These are phyloP conservation scores for Dexiosoma caninum DNA, from an alignment of 2,888 invertebrate species.

Conservation along the genomic window DNA sequence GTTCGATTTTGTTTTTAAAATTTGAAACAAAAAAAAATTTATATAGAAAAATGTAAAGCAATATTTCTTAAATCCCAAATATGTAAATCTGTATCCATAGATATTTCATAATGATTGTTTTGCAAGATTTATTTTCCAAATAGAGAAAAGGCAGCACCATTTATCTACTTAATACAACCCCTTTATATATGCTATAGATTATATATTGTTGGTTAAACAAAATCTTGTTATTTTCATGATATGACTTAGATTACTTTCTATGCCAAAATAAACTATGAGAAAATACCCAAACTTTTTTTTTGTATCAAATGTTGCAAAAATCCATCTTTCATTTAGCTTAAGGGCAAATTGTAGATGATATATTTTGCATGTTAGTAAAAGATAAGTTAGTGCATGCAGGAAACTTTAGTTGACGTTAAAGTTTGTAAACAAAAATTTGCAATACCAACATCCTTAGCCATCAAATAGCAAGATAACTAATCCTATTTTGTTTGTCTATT, in stretches of 20 bases:
- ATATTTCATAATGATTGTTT: too few relatives aligned
- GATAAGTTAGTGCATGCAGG: conserved; percentile 15
- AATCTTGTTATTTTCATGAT: conserved; percentile 44
- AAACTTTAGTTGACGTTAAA: conserved; percentile 60
- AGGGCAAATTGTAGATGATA: conserved; percentile 56
- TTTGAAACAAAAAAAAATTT: background rate
- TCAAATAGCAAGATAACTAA: conserved; percentile 41
- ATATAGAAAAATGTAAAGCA: background rate
- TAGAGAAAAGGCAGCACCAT: background rate
- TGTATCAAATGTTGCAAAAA: conserved; percentile 45
- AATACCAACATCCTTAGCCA: conserved; percentile 34
- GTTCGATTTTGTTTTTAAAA: background rate
- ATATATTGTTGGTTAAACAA: conserved; percentile 7
- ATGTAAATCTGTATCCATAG: too few relatives aligned
- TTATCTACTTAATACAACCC: background rate
- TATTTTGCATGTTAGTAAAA: background rate
- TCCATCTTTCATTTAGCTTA: conserved; percentile 48
- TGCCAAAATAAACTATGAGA: background rate
- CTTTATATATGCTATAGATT: conserved; percentile 3
- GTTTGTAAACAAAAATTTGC: conserved; percentile 52
- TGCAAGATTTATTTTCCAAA: background rate
- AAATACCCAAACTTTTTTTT: conserved; percentile 34
- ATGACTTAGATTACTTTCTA: conserved; percentile 51
- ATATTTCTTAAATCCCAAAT: background rate
- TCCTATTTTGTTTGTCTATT: conserved; percentile 46